Conservation (phyloP, 2,113 vertebrate genomes). For the Ia io region DNA sequence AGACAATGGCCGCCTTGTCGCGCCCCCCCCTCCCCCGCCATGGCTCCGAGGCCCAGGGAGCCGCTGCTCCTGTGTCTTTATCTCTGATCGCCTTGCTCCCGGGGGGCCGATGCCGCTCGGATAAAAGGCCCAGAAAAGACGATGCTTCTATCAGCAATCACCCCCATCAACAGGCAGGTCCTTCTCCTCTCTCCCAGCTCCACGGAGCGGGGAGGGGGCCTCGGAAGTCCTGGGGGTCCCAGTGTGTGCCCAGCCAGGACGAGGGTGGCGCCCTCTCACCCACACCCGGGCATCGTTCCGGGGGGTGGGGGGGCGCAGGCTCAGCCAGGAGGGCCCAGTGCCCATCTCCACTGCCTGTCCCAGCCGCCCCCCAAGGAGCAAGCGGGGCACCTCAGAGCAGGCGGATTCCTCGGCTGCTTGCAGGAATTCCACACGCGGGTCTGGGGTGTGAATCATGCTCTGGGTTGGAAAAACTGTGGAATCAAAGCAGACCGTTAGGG, state of each 20-base stretch:
- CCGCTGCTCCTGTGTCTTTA: background rate
- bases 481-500: background rate
- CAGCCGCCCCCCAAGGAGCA: background rate
- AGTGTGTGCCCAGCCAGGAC: background rate
- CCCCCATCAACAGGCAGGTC: background rate
- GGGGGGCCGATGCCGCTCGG: background rate
- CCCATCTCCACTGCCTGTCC: accelerated
- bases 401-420: background rate
- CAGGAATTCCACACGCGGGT: slow-evolving; percentile 39
- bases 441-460: slow-evolving; percentile 61
- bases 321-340: background rate
- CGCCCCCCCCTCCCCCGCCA: too few species aligned
- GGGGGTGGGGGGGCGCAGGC: background rate
- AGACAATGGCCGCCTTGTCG: background rate
- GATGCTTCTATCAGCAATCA: background rate
- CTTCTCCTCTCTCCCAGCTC: background rate
- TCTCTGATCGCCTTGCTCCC: accelerated
- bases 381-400: background rate
- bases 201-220: accelerated
- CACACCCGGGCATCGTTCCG: background rate
- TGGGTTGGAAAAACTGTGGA: slow-evolving; percentile 54
- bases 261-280: accelerated
- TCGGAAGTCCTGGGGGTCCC: background rate
- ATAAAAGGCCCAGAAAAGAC: background rate
- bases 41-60: background rate